Percentiles rank a stretch among this genome's conserved stretches.
These are phyloP conservation scores for Spinibarbus caldwelli DNA, from an alignment of 2,797 vertebrate genomes.

Conservation along the genomic window DNA sequence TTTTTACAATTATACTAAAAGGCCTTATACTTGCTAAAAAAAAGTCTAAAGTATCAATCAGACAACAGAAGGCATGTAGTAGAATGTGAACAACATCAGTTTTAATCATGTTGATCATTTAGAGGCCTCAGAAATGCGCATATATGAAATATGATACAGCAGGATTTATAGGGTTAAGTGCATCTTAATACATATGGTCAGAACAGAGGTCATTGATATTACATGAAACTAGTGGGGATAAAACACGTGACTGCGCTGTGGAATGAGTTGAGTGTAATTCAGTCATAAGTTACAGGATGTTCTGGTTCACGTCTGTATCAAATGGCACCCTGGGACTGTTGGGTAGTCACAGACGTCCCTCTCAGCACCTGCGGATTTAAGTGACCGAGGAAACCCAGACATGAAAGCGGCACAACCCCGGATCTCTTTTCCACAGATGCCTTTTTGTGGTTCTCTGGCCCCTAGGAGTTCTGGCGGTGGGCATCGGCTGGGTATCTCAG, in stretches of 20 bases:
- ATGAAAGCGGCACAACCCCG: slow-evolving; percentile 38
- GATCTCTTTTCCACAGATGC: slow-evolving; percentile 50
- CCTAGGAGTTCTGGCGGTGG: slow-evolving; percentile 37
- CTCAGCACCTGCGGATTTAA: slow-evolving; percentile 59
- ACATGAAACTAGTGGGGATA: slow-evolving; percentile 3
- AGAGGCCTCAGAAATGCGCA: background rate
- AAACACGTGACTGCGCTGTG: slow-evolving; percentile 31
- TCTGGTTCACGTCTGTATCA: slow-evolving; percentile 54
- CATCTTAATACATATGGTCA: background rate
- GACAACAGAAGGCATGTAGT: no score
- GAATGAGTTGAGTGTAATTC: slow-evolving; percentile 39
- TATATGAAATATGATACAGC: background rate
- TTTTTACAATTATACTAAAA: background rate
- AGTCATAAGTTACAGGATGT: slow-evolving; percentile 49
- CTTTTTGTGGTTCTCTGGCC: slow-evolving; percentile 55
- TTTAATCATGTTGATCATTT: background rate
- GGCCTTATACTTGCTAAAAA: background rate
- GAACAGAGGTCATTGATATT: background rate
- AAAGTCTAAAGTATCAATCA: background rate
- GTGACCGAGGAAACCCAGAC: slow-evolving; percentile 40
- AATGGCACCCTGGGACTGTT: slow-evolving; percentile 55
- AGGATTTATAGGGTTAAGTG: background rate
- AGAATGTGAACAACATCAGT: background rate
- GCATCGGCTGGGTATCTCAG: slow-evolving; percentile 43
- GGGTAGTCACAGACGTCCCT: slow-evolving; percentile 47